Evolutionary conservation across 2,113 vertebrate genomes (phyloP).

Genomic region (Trematocara nigrifrons): DNA sequence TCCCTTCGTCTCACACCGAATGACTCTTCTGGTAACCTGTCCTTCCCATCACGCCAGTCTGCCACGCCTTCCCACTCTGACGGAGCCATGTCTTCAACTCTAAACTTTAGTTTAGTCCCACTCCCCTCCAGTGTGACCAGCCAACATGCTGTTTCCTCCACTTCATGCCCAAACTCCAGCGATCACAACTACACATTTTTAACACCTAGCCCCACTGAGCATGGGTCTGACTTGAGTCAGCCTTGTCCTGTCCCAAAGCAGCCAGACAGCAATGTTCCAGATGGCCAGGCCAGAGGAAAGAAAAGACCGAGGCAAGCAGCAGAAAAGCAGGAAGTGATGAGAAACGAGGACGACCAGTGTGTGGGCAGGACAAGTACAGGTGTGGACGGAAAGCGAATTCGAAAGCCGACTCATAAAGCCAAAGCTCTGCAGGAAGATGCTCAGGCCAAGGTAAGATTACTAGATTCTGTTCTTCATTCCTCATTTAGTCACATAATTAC

Average conservation of each 20-base stretch:
- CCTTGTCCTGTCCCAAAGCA: background rate
- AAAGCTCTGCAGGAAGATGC: background rate
- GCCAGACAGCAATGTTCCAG: background rate
- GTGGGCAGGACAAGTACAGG: background rate
- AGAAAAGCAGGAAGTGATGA: background rate
- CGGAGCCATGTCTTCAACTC: background rate
- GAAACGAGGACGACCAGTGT: background rate
- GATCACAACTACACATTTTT: background rate
- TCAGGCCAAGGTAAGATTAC: background rate
- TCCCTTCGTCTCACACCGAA: background rate
- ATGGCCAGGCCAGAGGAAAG: background rate
- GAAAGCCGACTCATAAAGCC: constrained; percentile 37
- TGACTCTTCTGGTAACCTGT: background rate
- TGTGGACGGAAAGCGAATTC: constrained; percentile 22
- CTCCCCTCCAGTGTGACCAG: background rate
- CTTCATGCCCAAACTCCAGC: background rate
- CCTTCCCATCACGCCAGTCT: background rate
- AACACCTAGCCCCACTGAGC: background rate
- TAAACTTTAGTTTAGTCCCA: background rate
- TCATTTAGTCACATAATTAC: background rate
- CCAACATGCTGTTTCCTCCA: background rate
- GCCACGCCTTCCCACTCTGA: background rate
- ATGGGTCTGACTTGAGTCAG: background rate
- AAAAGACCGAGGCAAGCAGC: background rate
- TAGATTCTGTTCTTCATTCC: background rate